phyloP scores from a whole-genome alignment of 2,113 vertebrate species.

The Lota lota region DNA sequence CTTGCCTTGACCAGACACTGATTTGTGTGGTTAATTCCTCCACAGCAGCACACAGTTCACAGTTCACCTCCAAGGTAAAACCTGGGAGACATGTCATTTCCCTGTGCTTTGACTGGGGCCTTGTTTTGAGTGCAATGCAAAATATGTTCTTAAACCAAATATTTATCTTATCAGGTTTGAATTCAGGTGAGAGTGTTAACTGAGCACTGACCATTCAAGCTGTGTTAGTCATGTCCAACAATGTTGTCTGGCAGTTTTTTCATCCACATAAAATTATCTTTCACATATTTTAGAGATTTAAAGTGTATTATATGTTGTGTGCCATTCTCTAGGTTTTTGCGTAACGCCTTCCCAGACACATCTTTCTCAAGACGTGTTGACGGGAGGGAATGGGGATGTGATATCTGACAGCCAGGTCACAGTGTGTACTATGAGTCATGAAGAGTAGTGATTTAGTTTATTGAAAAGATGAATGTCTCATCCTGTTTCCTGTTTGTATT shows the following conservation, averaged over 20 bases:
- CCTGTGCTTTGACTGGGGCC: neutral
- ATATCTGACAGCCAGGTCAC: too few relatives aligned
- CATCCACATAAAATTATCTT: too few relatives aligned
- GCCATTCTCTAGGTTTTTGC: too few relatives aligned
- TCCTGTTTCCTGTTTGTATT: too few relatives aligned
- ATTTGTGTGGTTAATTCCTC: neutral
- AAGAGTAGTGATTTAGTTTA: too few relatives aligned
- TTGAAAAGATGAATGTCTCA: too few relatives aligned
- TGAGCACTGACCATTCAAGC: neutral
- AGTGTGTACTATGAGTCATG: too few relatives aligned
- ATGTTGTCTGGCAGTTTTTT: neutral
- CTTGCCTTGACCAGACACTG: neutral
- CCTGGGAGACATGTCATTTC: constrained; percentile 1
- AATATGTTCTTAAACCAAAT: neutral
- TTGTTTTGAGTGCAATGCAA: neutral
- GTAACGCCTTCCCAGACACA: too few relatives aligned
- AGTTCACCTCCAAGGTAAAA: neutral
- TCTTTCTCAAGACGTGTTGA: too few relatives aligned
- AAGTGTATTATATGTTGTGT: too few relatives aligned
- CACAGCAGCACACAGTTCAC: neutral
- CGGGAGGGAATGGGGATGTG: too few relatives aligned
- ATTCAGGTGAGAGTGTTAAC: neutral
- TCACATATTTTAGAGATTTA: too few relatives aligned
- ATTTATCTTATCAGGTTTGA: constrained; percentile 7
- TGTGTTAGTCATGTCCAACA: neutral